Conservation (phyloP, 2,888 invertebrate genomes). For the Lycaena phlaeas region DNA sequence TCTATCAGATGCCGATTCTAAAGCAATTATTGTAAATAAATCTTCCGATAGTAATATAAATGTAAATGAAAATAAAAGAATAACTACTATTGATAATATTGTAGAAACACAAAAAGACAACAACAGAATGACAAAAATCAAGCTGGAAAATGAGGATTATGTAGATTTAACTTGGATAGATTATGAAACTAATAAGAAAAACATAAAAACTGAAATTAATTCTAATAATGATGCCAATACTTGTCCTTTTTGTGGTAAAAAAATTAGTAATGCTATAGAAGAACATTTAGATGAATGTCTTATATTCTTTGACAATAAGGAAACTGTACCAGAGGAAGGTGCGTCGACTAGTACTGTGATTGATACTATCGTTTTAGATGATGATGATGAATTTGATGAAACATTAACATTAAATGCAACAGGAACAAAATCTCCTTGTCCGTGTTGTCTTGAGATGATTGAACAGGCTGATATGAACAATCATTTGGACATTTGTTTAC, state of each 20-base stretch:
- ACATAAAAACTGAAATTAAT: conserved; percentile 27
- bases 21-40: background rate
- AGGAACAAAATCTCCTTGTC: conserved; percentile 70
- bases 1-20: background rate
- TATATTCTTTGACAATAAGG: conserved; percentile 52
- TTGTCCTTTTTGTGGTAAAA: conserved; percentile 60
- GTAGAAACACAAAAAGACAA: conserved; percentile 6
- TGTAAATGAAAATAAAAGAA: background rate
- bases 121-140: conserved; percentile 10
- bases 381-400: conserved; percentile 46
- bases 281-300: conserved; percentile 69
- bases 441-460: conserved; percentile 72
- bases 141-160: conserved; percentile 8
- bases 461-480: conserved; percentile 67
- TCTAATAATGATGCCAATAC: conserved; percentile 23
- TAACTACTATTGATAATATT: background rate
- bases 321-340: conserved; percentile 44
- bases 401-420: conserved; percentile 49
- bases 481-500: conserved; percentile 70
- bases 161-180: conserved; percentile 1
- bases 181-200: conserved; percentile 2
- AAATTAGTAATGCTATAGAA: conserved; percentile 37
- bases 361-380: conserved; percentile 38
- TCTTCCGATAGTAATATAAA: background rate
- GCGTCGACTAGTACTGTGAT: conserved; percentile 30